Conservation (phyloP, 2,113 vertebrate genomes). For the Apodemus speciosus region DNA sequence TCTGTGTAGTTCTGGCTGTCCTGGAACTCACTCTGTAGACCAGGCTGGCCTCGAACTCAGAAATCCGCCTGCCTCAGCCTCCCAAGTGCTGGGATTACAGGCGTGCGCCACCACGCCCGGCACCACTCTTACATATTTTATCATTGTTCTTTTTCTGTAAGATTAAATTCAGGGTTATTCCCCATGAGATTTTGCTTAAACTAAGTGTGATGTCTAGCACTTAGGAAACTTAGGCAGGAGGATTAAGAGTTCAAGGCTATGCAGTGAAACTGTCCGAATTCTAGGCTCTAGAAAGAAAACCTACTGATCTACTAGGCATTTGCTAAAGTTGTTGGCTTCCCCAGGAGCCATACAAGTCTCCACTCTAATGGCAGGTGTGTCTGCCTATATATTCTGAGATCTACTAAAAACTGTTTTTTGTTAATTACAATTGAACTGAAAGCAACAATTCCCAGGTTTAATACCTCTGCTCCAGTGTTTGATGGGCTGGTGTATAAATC, state of each 20-base stretch:
- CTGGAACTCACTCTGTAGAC: too few relatives aligned
- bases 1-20: too few relatives aligned
- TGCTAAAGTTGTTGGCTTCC: slow-evolving; percentile 14
- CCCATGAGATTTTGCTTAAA: neutral
- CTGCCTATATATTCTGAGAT: neutral
- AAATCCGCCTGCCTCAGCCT: too few relatives aligned
- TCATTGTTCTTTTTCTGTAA: slow-evolving; percentile 6
- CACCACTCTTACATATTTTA: neutral
- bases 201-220: neutral
- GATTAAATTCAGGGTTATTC: neutral
- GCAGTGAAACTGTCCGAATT: neutral
- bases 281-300: neutral
- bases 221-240: neutral
- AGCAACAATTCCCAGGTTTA: neutral
- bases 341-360: neutral
- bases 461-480: neutral
- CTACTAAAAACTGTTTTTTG: slow-evolving; percentile 4
- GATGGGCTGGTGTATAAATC: neutral
- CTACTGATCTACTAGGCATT: neutral
- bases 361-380: neutral
- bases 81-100: too few relatives aligned
- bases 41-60: too few relatives aligned
- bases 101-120: too few relatives aligned
- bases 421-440: slow-evolving; percentile 12
- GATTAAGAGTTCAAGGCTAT: neutral